Conservation (phyloP, 1,140 invertebrate species). For the Chrysopa pallens region DNA sequence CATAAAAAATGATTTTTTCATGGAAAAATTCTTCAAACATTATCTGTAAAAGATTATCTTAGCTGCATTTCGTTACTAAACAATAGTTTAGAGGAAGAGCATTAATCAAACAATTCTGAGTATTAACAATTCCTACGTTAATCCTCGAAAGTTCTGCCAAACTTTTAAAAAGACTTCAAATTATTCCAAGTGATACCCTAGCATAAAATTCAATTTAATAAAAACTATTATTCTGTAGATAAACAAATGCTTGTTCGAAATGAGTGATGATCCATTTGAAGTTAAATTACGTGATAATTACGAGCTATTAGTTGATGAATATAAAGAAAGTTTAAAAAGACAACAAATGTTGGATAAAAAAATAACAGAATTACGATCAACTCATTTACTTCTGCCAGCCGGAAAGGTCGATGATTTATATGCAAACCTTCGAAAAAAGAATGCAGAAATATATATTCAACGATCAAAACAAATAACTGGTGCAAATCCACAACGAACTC, state of each 20-base stretch:
- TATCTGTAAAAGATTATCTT: too few species aligned
- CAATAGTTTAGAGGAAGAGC: too few species aligned
- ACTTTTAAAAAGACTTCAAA: not conserved
- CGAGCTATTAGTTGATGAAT: slow-evolving; percentile 89
- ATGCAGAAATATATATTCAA: slow-evolving; percentile 90
- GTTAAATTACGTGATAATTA: slow-evolving; percentile 91
- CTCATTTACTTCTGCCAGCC: slow-evolving; percentile 63
- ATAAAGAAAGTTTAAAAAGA: slow-evolving; percentile 86
- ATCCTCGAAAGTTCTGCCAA: too few species aligned
- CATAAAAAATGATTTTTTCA: too few species aligned
- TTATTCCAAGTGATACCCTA: too few species aligned
- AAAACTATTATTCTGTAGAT: slow-evolving; percentile 33
- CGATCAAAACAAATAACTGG: slow-evolving; percentile 66
- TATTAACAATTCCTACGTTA: too few species aligned
- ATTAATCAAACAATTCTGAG: too few species aligned
- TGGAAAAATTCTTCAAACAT: too few species aligned
- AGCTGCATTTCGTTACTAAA: too few species aligned
- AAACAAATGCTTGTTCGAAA: slow-evolving; percentile 70
- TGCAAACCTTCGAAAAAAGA: slow-evolving; percentile 67
- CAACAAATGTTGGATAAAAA: slow-evolving; percentile 77
- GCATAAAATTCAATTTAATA: not conserved
- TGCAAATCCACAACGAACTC: slow-evolving; percentile 48
- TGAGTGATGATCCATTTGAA: slow-evolving; percentile 96
- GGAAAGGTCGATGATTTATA: slow-evolving; percentile 82
- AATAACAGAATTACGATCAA: slow-evolving; percentile 53